A percentile compares a stretch with the other conserved stretches of the same genome.
Conservation (phyloP, 2,113 vertebrate genomes). For the Myrmecophaga tridactyla region DNA sequence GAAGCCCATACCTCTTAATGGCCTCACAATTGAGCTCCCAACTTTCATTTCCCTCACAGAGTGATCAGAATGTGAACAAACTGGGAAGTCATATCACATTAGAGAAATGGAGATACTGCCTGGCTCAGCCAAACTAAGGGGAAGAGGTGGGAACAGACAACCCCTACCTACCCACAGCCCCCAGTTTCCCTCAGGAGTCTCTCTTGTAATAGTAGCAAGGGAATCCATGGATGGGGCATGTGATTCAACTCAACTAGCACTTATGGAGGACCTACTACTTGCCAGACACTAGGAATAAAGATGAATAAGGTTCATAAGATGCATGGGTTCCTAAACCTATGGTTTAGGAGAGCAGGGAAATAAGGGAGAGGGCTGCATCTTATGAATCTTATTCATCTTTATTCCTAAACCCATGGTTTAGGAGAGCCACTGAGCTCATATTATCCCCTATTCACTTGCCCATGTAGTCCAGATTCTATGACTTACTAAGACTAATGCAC, state of each 20-base stretch:
- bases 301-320: not conserved
- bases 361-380: too few relatives aligned
- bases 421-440: not conserved
- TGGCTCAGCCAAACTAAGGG: rapidly evolving
- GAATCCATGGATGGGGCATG: not conserved
- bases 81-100: not conserved
- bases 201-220: not conserved
- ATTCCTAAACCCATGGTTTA: not conserved
- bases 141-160: not conserved
- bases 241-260: not conserved
- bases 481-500: not conserved
- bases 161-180: not conserved
- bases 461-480: not conserved
- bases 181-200: not conserved
- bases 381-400: too few relatives aligned
- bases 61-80: rapidly evolving
- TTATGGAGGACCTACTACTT: not conserved
- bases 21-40: rapidly evolving
- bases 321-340: not conserved
- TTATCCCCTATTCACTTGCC: not conserved
- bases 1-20: not conserved
- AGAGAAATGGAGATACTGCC: conserved; percentile 47
- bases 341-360: not conserved
- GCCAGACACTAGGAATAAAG: not conserved
- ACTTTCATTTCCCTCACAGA: conserved; percentile 27